Percentiles rank a stretch among this genome's conserved stretches.
Evolutionary conservation across 2,113 vertebrate genomes (phyloP).

Genomic region (Corythornis vintsioides): DNA sequence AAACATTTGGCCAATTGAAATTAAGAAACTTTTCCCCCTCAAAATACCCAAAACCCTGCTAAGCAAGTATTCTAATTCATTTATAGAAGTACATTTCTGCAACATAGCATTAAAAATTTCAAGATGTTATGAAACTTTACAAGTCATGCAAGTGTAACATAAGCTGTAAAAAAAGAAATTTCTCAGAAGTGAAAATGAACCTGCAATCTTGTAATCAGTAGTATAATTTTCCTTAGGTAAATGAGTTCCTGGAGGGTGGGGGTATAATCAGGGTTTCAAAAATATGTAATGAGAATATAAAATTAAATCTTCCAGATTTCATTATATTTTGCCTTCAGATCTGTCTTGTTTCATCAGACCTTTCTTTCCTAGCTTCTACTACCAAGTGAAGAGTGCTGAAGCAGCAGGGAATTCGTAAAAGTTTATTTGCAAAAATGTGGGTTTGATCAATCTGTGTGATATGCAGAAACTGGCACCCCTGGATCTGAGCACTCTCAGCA

Average conservation of each 20-base stretch:
- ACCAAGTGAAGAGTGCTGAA: background rate
- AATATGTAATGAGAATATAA: constrained; percentile 69
- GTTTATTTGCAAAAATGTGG: background rate
- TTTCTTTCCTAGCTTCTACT: background rate
- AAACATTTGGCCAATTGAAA: background rate
- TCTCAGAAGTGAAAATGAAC: constrained; percentile 71
- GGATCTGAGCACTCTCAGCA: rapidly evolving
- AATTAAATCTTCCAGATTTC: constrained; percentile 70
- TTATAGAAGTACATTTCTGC: constrained; percentile 58
- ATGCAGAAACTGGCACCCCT: rapidly evolving
- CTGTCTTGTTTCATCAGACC: constrained; percentile 1
- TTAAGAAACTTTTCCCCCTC: background rate
- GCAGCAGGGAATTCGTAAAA: background rate
- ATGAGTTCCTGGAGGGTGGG: constrained; percentile 66
- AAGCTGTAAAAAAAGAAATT: constrained; percentile 43
- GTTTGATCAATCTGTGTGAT: background rate
- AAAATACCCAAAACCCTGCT: constrained; percentile 35
- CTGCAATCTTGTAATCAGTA: constrained; percentile 77
- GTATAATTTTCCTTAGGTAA: constrained; percentile 76
- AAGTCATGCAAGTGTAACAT: constrained; percentile 63
- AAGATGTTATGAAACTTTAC: constrained; percentile 69
- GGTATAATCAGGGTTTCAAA: constrained; percentile 72
- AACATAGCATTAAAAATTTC: constrained; percentile 64
- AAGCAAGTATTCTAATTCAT: constrained; percentile 50
- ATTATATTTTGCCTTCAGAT: constrained; percentile 57